phyloP scores from a whole-genome alignment of 2,113 vertebrate genomes.

The Taurulus bubalis region DNA sequence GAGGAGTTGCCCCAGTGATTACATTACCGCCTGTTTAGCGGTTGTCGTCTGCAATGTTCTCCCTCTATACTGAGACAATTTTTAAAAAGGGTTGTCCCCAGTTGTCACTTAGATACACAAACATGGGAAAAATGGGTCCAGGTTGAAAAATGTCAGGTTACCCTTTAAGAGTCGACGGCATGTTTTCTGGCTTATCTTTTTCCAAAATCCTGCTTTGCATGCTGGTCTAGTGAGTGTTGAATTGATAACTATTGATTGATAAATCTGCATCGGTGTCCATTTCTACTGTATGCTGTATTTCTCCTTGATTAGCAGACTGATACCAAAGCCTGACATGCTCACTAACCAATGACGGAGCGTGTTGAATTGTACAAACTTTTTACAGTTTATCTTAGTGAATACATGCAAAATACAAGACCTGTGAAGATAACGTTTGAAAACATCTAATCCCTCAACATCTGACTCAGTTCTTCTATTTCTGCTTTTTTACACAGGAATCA shows the following conservation, averaged over 20 bases:
- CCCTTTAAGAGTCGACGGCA: background rate
- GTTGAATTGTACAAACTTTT: background rate
- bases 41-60: background rate
- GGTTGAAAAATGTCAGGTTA: too few relatives aligned
- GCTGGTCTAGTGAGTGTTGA: background rate
- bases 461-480: background rate
- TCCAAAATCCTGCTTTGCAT: background rate
- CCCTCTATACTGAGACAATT: background rate
- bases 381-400: background rate
- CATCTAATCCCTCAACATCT: background rate
- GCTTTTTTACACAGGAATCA: slow-evolving; percentile 85
- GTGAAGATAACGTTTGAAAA: background rate
- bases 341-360: background rate
- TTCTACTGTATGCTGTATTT: slow-evolving; percentile 1
- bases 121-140: too few relatives aligned
- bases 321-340: background rate
- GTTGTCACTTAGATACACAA: too few relatives aligned
- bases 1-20: too few relatives aligned
- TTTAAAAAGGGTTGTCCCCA: background rate
- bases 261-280: background rate
- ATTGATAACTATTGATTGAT: background rate
- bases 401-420: background rate
- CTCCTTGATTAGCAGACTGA: background rate
- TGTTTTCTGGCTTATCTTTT: too few relatives aligned
- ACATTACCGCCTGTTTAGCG: background rate